Conservation (phyloP, 2,797 vertebrate genomes). For the Nyctalus aviator region DNA sequence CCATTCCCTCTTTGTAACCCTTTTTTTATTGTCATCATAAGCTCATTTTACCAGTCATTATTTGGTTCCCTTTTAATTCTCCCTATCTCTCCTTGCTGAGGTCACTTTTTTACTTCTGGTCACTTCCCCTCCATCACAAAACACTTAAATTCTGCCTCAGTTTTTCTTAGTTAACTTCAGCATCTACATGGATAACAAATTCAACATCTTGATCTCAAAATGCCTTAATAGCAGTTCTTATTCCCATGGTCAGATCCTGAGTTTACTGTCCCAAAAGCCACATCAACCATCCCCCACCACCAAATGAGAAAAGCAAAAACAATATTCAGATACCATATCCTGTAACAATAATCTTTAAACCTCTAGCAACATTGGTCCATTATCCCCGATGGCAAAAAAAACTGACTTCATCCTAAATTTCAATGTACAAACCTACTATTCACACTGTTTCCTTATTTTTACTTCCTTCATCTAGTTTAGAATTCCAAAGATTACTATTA, state of each 20-base stretch:
- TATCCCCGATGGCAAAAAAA: conserved; percentile 14
- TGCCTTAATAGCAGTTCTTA: not conserved
- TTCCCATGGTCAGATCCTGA: not conserved
- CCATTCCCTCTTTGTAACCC: not conserved
- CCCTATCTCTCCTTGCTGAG: not conserved
- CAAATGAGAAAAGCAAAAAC: not conserved
- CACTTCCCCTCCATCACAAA: conserved; percentile 10
- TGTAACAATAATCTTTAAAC: conserved; percentile 15
- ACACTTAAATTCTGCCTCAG: not conserved
- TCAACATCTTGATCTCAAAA: conserved; percentile 19
- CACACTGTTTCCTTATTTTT: not conserved
- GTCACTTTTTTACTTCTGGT: conserved; percentile 26
- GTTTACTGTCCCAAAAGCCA: not conserved
- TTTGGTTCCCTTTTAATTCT: not conserved
- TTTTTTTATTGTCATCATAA: not conserved
- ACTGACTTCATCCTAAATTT: conserved; percentile 3
- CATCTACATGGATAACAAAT: conserved; percentile 21
- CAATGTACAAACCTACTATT: not conserved
- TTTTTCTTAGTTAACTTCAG: conserved; percentile 36
- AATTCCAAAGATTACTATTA: not conserved
- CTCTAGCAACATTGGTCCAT: not conserved
- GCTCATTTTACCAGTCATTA: not conserved
- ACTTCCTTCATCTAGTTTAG: conserved; percentile 39
- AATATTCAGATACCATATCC: conserved; percentile 7
- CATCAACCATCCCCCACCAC: not conserved